Conservation (phyloP, 2,113 vertebrate genomes). For the Pan troglodytes region DNA sequence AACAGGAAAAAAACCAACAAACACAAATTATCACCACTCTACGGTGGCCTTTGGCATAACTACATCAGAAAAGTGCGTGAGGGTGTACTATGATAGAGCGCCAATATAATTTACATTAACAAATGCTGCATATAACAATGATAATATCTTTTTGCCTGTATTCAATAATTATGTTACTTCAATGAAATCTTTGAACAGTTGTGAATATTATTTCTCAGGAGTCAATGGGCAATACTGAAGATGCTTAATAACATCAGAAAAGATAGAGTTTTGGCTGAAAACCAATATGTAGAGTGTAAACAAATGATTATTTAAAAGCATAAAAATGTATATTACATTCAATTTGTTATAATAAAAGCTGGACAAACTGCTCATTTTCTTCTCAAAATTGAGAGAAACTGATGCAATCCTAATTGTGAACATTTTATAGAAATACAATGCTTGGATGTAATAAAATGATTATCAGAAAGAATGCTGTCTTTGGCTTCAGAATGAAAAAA, state of each 20-base stretch:
- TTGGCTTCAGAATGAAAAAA: background rate
- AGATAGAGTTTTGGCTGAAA: background rate
- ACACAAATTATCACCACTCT: constrained; percentile 39
- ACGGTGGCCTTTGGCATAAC: background rate
- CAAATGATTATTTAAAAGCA: constrained; percentile 27
- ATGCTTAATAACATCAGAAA: background rate
- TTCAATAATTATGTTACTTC: constrained; percentile 37
- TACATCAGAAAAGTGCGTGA: background rate
- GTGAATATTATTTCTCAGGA: background rate
- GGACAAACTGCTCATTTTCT: background rate
- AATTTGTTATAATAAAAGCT: background rate
- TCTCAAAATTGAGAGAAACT: background rate
- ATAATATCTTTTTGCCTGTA: constrained; percentile 11
- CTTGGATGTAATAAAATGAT: background rate
- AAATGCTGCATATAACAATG: constrained; percentile 21
- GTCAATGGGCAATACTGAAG: background rate
- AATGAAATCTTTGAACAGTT: background rate
- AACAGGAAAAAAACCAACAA: background rate
- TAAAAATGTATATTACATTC: background rate
- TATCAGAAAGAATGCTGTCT: background rate
- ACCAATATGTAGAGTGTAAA: background rate
- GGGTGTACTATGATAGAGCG: background rate
- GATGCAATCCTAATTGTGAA: background rate
- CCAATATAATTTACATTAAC: constrained; percentile 43
- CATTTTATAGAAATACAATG: background rate